A percentile compares a stretch with the other conserved stretches of the same genome.
Evolutionary conservation across 2,797 vertebrate genomes (phyloP).

Genomic region (Graptemys geographica): DNA sequence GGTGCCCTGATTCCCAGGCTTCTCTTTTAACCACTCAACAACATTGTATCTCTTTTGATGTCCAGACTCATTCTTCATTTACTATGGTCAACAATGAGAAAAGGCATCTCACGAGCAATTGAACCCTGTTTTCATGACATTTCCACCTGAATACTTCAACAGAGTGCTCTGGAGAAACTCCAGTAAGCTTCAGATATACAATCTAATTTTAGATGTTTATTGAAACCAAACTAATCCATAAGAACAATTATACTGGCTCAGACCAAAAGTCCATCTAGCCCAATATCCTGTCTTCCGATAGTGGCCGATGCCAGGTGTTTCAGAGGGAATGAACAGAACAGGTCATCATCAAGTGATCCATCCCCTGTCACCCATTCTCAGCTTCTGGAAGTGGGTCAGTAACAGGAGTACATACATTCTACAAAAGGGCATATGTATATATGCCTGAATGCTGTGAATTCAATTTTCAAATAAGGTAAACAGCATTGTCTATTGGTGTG

Average conservation of each 20-base stretch:
- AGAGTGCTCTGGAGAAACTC: not conserved
- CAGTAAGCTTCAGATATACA: not conserved
- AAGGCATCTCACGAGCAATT: not conserved
- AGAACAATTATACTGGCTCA: too few species aligned
- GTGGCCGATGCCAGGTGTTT: too few species aligned
- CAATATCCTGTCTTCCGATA: too few species aligned
- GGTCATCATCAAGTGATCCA: too few species aligned
- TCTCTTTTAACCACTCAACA: not conserved
- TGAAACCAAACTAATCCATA: not conserved
- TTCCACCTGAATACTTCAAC: not conserved
- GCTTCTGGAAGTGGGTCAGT: not conserved
- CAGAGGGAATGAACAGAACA: too few species aligned
- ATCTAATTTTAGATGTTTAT: not conserved
- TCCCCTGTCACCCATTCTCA: too few species aligned
- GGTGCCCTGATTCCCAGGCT: not conserved
- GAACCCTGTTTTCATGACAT: not conserved
- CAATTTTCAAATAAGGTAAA: not conserved
- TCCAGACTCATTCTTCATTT: not conserved
- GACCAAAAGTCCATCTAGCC: too few species aligned
- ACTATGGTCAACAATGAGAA: not conserved
- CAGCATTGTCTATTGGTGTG: not conserved
- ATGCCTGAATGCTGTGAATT: not conserved
- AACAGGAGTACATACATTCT: not conserved
- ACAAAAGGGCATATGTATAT: not conserved
- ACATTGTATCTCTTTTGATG: not conserved